Evolutionary conservation across 2,113 vertebrate species (phyloP), one percentile per base, ranked within the genome.

Genomic region (Syngnathus floridae): DNA sequence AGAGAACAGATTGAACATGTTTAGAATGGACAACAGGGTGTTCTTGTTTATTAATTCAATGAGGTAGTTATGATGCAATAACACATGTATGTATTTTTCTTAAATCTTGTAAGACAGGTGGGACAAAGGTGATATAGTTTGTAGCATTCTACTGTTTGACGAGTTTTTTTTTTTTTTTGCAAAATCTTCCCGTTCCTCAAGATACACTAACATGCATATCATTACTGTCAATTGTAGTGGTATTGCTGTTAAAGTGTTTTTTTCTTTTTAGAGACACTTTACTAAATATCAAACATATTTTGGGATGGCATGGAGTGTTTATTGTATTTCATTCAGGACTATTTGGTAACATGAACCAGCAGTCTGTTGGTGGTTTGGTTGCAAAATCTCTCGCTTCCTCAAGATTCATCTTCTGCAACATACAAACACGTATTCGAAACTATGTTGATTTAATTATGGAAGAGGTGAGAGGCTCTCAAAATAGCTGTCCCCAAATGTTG

Each of bases 401-500:
- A 31, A 31, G 26, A 31, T 31, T 31, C 26, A 31, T 31, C 26
- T 31, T 31, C 26, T 31, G 26, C 26, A 31, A 31, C 26, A 31
- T 31, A 3, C 36, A 41, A 12, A 41, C 1, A 13, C n/a, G n/a
- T 21, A 21, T 43, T 22, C 14, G 38, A 61, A 43, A 21, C 11
- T 17, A 48, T 5, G 26, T 8, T 35, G 1, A 35, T 35, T 11
- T 8, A 35, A 7, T 46, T 51, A n/a, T 37, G 10, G 16, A 10
- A 49, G 1, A 19, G 52, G 1, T 38, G 40, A 59, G 51, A 66
- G 67, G 65, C 5, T 76, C 88, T 80, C 86, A 82, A 90, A 88
- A 91, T 90, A 92, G 84, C 63, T 58, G 37, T 54, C 22, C 61
- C 0, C 7, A 36, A 35, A 54, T 54, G 38, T 64, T 58, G 71